Evolutionary conservation across 53 echinoderm and acorn worm genomes (phyloP).

Genomic region (Holothuria leucospilota): DNA sequence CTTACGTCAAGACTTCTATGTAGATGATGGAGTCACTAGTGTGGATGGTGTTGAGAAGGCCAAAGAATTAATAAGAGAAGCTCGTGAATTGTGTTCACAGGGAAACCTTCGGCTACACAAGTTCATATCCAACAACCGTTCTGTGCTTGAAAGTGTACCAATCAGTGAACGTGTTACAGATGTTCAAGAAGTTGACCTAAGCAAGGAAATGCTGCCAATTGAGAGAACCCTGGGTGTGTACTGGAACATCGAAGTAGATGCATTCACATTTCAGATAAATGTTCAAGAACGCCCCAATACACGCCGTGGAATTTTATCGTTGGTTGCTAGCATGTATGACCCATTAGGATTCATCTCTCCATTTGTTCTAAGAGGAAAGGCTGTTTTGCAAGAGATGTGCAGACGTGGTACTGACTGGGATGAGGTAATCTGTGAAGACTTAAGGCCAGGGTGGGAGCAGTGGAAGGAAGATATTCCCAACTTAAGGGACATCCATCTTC

Average conservation of each 20-base stretch:
- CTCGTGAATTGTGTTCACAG: slow-evolving; percentile 36
- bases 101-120: slow-evolving; percentile 74
- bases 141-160: too few relatives aligned
- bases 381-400: too few relatives aligned
- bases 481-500: too few relatives aligned
- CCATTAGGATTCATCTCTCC: slow-evolving; percentile 52
- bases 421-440: too few relatives aligned
- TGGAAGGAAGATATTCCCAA: too few relatives aligned
- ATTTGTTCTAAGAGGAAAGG: too few relatives aligned
- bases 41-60: slow-evolving; percentile 49
- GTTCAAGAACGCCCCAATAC: slow-evolving; percentile 10
- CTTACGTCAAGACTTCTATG: slow-evolving; percentile 69
- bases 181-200: slow-evolving; percentile 18
- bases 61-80: slow-evolving; percentile 28
- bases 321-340: slow-evolving; percentile 58
- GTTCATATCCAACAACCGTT: slow-evolving; percentile 62
- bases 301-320: slow-evolving; percentile 55
- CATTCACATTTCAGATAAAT: slow-evolving; percentile 44
- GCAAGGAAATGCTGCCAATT: slow-evolving; percentile 22
- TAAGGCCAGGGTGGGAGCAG: too few relatives aligned
- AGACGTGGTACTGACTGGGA: too few relatives aligned
- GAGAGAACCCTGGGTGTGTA: slow-evolving; percentile 69
- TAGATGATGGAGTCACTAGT: slow-evolving; percentile 49
- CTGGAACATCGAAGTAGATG: slow-evolving; percentile 67
- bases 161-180: slow-evolving; percentile 49